A percentile compares a stretch with the other conserved stretches of the same genome.
Conservation (phyloP, 2,113 vertebrate species). For the Calonectris borealis region DNA sequence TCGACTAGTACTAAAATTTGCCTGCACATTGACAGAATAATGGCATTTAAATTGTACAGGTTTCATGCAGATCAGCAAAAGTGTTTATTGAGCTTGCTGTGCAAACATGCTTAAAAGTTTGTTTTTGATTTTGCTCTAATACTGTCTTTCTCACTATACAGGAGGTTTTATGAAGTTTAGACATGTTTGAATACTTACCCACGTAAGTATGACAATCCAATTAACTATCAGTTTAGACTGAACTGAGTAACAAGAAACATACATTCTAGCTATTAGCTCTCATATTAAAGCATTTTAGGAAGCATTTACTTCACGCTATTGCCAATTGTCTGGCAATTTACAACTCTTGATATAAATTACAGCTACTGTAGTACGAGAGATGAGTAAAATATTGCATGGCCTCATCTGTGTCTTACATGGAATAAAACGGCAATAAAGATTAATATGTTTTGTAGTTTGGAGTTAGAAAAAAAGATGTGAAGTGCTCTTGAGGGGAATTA, state of each 20-base stretch:
- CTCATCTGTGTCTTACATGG: background rate
- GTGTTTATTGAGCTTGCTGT: background rate
- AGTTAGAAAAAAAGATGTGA: background rate
- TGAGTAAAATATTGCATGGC: background rate
- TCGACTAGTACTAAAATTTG: background rate
- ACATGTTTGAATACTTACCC: background rate
- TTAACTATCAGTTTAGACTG: background rate
- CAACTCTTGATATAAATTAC: background rate
- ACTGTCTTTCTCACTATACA: background rate
- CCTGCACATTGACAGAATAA: background rate
- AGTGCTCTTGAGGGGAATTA: background rate
- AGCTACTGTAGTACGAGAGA: background rate
- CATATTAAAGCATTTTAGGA: background rate
- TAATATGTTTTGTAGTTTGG: background rate
- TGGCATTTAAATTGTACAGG: background rate
- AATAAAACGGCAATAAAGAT: background rate
- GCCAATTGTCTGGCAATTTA: background rate
- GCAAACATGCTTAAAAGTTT: conserved; percentile 19
- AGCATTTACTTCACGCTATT: background rate
- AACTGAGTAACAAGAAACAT: background rate
- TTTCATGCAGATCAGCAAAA: conserved; percentile 4
- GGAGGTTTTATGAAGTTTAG: background rate
- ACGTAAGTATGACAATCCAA: background rate
- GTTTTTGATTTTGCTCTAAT: background rate
- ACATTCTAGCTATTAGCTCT: background rate